These are phyloP conservation scores for Bombus huntii DNA, from an alignment of 1,140 invertebrate species.

Conservation along the genomic window DNA sequence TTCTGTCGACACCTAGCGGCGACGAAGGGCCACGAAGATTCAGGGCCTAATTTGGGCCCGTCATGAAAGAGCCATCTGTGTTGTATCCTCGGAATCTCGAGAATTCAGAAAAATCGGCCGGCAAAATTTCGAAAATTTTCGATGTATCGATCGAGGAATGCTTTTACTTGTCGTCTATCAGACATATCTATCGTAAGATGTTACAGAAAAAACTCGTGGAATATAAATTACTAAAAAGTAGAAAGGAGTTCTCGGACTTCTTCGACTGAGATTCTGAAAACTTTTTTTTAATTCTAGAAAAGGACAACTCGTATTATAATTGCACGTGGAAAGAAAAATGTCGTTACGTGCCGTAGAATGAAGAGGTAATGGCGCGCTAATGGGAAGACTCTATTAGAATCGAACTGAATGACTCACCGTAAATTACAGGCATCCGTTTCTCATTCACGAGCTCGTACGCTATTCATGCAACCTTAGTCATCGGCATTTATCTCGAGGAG, in stretches of 20 bases:
- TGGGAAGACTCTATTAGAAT: slow-evolving; percentile 10
- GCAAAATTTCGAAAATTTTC: slow-evolving; percentile 21
- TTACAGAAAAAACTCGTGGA: not conserved
- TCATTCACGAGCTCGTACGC: slow-evolving; percentile 29
- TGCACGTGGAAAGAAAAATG: not conserved
- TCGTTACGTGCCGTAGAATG: not conserved
- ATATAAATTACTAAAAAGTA: not conserved
- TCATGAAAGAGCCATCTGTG: slow-evolving; percentile 39
- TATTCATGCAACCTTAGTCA: slow-evolving; percentile 31
- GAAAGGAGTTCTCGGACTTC: not conserved
- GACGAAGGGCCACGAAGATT: not conserved
- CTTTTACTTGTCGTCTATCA: too few relatives aligned
- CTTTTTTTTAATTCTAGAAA: not conserved
- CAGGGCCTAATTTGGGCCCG: slow-evolving; percentile 8
- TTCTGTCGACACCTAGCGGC: slow-evolving; percentile 48
- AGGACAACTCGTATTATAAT: not conserved
- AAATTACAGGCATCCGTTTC: slow-evolving; percentile 32
- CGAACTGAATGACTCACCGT: slow-evolving; percentile 16
- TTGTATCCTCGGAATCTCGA: not conserved
- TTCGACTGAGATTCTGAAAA: not conserved
- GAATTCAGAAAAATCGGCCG: slow-evolving; percentile 17
- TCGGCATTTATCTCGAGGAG: slow-evolving; percentile 34
- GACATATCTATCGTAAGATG: too few relatives aligned
- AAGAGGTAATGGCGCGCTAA: not conserved
- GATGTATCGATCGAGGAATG: slow-evolving; percentile 11